Percentiles rank a stretch among this genome's conserved stretches.
These are phyloP conservation scores for Drosophila nr. medialis DNA, from an alignment of 2,888 invertebrate genomes.

Conservation along the genomic window DNA sequence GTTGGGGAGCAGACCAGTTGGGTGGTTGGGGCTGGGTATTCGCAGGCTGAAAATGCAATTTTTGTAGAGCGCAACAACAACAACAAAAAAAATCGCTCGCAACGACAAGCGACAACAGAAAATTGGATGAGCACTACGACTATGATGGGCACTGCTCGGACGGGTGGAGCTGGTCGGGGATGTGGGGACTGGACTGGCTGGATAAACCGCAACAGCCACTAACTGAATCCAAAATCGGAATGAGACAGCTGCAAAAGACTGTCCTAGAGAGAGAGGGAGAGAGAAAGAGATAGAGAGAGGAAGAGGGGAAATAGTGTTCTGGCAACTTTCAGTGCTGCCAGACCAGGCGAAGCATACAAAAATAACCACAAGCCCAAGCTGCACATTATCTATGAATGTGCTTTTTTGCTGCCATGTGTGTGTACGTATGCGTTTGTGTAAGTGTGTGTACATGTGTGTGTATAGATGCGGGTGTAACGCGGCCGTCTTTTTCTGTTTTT, in stretches of 20 bases:
- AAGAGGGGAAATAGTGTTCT: slow-evolving; percentile 22
- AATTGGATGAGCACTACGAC: slow-evolving; percentile 71
- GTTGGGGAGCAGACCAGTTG: neutral
- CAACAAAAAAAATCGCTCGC: slow-evolving; percentile 35
- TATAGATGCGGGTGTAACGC: slow-evolving; percentile 37
- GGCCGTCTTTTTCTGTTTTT: slow-evolving; percentile 21
- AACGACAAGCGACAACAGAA: slow-evolving; percentile 71
- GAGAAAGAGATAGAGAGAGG: neutral
- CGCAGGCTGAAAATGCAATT: slow-evolving; percentile 70
- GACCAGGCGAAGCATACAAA: slow-evolving; percentile 76
- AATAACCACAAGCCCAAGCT: slow-evolving; percentile 79
- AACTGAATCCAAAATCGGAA: slow-evolving; percentile 46
- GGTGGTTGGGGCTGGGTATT: slow-evolving; percentile 8
- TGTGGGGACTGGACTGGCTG: slow-evolving; percentile 12
- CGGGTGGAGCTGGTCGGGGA: neutral
- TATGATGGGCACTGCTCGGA: neutral
- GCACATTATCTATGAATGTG: slow-evolving; percentile 81
- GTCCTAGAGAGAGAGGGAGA: neutral
- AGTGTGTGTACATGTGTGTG: neutral
- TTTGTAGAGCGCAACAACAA: slow-evolving; percentile 67
- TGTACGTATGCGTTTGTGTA: slow-evolving; percentile 4
- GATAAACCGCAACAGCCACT: slow-evolving; percentile 36
- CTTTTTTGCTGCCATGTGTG: slow-evolving; percentile 17
- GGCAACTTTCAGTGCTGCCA: slow-evolving; percentile 41
- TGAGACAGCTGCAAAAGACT: neutral